Evolutionary conservation across 2,797 vertebrate species (phyloP).

Genomic region (Sphenodon punctatus): DNA sequence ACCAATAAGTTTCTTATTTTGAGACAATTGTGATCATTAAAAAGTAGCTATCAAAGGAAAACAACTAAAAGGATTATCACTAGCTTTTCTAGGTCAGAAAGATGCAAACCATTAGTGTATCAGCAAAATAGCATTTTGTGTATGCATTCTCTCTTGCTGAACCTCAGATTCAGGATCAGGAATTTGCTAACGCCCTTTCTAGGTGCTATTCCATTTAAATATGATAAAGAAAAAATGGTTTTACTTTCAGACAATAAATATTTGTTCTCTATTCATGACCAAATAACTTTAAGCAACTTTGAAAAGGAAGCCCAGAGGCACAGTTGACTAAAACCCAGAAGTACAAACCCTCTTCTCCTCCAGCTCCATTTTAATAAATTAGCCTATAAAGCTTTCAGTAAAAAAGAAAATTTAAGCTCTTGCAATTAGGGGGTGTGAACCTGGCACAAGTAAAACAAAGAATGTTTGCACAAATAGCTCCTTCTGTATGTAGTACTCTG

Average conservation of each 20-base stretch:
- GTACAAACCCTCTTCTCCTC: not conserved
- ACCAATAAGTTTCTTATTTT: not conserved
- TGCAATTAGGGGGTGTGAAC: too few relatives aligned
- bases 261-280: conserved; percentile 65
- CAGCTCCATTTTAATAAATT: conserved; percentile 14
- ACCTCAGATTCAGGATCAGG: conserved; percentile 21
- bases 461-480: not conserved
- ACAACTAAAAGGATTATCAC: not conserved
- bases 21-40: not conserved
- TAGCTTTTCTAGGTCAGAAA: not conserved
- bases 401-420: too few relatives aligned
- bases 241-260: conserved; percentile 68
- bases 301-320: conserved; percentile 60
- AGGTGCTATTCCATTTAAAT: conserved; percentile 61
- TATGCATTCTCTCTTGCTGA: conserved; percentile 13
- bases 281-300: conserved; percentile 70
- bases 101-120: conserved; percentile 19
- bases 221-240: conserved; percentile 29
- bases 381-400: too few relatives aligned
- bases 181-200: conserved; percentile 31
- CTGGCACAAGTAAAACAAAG: not conserved
- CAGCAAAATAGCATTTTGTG: conserved; percentile 19
- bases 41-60: not conserved
- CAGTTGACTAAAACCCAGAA: conserved; percentile 57
- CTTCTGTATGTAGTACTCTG: not conserved